Evolutionary conservation across 2,797 vertebrate species (phyloP).

Genomic region (Triplophysa yarkandensis): DNA sequence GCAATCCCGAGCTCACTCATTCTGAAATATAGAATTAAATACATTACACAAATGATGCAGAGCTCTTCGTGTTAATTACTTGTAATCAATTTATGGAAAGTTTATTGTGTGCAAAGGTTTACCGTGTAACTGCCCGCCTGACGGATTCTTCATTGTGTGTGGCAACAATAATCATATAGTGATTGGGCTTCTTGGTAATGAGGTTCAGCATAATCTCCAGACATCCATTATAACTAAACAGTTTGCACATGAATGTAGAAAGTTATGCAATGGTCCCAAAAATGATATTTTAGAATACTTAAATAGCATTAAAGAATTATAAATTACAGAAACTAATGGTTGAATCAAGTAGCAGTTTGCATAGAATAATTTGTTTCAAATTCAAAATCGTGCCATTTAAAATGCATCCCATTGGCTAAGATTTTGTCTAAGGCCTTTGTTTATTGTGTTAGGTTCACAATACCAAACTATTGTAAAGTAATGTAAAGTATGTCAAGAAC

Average conservation of each 20-base stretch:
- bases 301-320: too few relatives aligned
- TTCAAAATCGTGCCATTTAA: too few relatives aligned
- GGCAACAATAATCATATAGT: conserved; percentile 82
- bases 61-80: neutral
- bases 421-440: too few relatives aligned
- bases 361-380: too few relatives aligned
- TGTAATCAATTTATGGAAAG: neutral
- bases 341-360: too few relatives aligned
- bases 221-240: conserved; percentile 79
- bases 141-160: conserved; percentile 89
- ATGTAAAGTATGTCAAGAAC: too few relatives aligned
- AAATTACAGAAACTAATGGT: too few relatives aligned
- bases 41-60: neutral
- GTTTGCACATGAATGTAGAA: neutral
- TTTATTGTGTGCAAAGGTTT: neutral
- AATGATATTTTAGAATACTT: too few relatives aligned
- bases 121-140: conserved; percentile 76
- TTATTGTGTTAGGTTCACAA: too few relatives aligned
- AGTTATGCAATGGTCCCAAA: neutral
- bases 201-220: conserved; percentile 79
- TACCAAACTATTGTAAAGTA: too few relatives aligned
- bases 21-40: conserved; percentile 62
- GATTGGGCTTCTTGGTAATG: conserved; percentile 70
- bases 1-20: conserved; percentile 74
- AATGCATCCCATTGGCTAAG: too few relatives aligned